Base-by-base conservation (phyloP, 2,888 invertebrate species). In the Drosophila recens region DNA sequence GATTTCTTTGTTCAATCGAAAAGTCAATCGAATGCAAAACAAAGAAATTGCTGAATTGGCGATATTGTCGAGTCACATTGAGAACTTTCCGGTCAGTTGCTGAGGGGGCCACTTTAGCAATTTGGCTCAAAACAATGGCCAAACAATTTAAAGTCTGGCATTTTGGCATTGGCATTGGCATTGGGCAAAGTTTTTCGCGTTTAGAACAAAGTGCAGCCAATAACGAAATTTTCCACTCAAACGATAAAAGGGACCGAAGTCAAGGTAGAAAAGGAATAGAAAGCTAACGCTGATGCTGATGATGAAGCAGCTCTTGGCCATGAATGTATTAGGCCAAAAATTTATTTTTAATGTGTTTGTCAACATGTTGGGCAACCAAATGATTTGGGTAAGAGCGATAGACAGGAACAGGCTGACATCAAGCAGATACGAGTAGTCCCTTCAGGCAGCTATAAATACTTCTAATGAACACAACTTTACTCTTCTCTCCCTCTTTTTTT, bases 161-260 rank as follows among this genome's bases (percentile, higher is more conserved):
- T 27, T 40, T 52, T 15, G 34, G 45, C 56, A 34, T 23, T 36
- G 56, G 4, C 42, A 43, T 52, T n/a, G n/a, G n/a, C n/a, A n/a
- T 56, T 20, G 20, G 33, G 56, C 11, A 57, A 57, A 80, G 66
- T 57, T 80, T 77, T 65, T 52, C 53, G 57, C 67, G 64, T 56
- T 54, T 62, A 64, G 61, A 75, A 71, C 61, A 61, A 75, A 69
- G 68, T 68, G 51, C 63, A 70, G 79, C 68, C 80, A 82, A 86
- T 89, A 87, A 87, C 82, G 77, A 53, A 82, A 89, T 90, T 88
- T 88, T 90, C 90, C 89, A 84, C 89, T 88, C 82, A 79, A 89
- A 75, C 69, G 89, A 77, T 82, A 75, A 88, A 87, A 90, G 75
- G 76, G 79, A 77, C 75, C 48, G n/a, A 48, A n/a, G 43, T 1